Conservation (phyloP, 2,797 vertebrate species). For the Myripristis murdjan region DNA sequence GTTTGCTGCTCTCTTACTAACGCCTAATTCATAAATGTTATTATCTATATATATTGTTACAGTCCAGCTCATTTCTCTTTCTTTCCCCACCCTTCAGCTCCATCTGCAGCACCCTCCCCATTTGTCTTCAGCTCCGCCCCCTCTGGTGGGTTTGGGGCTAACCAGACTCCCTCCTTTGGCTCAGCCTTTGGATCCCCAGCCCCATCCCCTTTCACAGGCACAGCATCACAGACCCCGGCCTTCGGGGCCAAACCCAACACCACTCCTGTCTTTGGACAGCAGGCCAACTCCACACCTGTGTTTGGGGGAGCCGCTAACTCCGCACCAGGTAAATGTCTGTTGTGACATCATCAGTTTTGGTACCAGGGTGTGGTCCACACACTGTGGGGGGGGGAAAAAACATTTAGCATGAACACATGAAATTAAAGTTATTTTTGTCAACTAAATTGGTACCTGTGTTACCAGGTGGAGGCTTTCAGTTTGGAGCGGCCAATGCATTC, state of each 20-base stretch:
- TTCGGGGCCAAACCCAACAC: constrained; percentile 90
- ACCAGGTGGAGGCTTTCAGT: constrained; percentile 90
- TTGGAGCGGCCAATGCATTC: constrained; percentile 89
- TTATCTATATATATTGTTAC: not conserved
- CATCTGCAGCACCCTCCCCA: constrained; percentile 82
- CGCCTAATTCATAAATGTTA: not conserved
- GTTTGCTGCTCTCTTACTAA: not conserved
- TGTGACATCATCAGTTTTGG: not conserved
- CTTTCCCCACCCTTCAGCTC: constrained; percentile 47
- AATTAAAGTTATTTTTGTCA: not conserved
- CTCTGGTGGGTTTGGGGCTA: constrained; percentile 86
- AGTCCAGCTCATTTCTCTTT: not conserved
- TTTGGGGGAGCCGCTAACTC: constrained; percentile 87
- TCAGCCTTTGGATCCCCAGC: constrained; percentile 89
- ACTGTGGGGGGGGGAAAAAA: not conserved
- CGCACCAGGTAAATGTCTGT: constrained; percentile 71
- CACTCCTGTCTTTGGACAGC: constrained; percentile 90
- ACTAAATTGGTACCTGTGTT: not conserved
- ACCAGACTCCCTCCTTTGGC: constrained; percentile 89
- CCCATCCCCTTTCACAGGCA: constrained; percentile 85
- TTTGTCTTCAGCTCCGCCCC: constrained; percentile 90
- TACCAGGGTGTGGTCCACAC: not conserved
- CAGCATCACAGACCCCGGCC: constrained; percentile 84
- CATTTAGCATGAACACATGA: not conserved
- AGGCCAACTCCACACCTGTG: constrained; percentile 83